Evolutionary conservation across 2,888 invertebrate genomes (phyloP).

Genomic region (Mantis religiosa): DNA sequence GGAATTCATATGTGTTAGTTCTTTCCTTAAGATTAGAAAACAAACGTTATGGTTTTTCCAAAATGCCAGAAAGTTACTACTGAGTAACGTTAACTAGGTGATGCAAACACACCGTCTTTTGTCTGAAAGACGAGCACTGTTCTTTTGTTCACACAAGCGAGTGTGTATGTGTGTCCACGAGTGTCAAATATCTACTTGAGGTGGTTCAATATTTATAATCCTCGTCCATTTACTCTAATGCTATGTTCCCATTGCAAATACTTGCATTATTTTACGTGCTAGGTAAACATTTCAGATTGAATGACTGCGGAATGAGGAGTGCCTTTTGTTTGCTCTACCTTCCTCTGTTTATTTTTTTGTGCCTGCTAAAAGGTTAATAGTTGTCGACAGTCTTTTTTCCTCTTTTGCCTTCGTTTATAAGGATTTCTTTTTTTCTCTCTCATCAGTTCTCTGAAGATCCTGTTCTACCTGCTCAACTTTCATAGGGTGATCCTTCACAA

Average conservation of each 20-base stretch:
- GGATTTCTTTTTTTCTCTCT: not conserved
- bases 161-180: too few species aligned
- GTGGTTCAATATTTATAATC: too few species aligned
- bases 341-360: not conserved
- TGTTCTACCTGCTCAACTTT: not conserved
- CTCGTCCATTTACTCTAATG: too few species aligned
- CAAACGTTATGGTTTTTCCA: too few species aligned
- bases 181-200: too few species aligned
- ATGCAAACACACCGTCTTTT: too few species aligned
- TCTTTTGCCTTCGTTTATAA: not conserved
- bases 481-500: not conserved
- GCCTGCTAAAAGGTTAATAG: conserved; percentile 14
- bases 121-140: too few species aligned
- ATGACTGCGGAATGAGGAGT: not conserved
- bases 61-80: too few species aligned
- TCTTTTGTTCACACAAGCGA: too few species aligned
- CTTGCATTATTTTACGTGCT: not conserved
- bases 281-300: not conserved
- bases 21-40: too few species aligned
- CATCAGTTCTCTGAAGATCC: not conserved
- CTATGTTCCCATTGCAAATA: not conserved
- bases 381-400: conserved; percentile 3
- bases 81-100: too few species aligned
- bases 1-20: too few species aligned
- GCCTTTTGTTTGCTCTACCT: not conserved